These are phyloP conservation scores for Apus apus DNA, from an alignment of 2,113 vertebrate genomes.

Conservation along the genomic window DNA sequence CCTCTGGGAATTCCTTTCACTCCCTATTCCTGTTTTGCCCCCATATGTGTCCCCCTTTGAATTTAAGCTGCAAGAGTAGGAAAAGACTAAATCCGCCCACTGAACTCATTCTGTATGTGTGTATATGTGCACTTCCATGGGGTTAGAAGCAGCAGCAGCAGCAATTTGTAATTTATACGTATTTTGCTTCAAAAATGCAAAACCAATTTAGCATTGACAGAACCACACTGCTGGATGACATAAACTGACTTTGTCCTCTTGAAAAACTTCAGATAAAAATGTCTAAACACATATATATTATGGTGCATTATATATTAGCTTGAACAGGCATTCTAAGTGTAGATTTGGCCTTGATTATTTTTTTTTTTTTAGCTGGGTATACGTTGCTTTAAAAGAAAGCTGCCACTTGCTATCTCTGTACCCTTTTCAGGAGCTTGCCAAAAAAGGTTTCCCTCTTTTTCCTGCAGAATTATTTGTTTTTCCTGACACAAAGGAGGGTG, in stretches of 20 bases:
- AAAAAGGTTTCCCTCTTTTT: constrained; percentile 80
- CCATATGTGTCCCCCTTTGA: background rate
- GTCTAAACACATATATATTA: background rate
- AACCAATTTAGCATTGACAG: background rate
- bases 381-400: constrained; percentile 38
- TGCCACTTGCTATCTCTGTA: constrained; percentile 1
- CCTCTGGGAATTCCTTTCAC: background rate
- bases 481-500: constrained; percentile 84
- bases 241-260: background rate
- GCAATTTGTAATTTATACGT: background rate
- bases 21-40: background rate
- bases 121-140: background rate
- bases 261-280: constrained; percentile 39
- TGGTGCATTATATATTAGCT: background rate
- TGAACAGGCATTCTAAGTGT: background rate
- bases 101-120: background rate
- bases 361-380: constrained; percentile 7
- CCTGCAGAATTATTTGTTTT: constrained; percentile 77
- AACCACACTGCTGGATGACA: background rate
- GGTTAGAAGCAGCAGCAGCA: background rate
- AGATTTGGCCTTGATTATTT: constrained; percentile 8
- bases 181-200: constrained; percentile 11
- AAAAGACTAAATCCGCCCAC: background rate
- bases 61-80: background rate
- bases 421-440: constrained; percentile 71